Evolutionary conservation across 2,113 vertebrate genomes (phyloP).

Genomic region (Python bivittatus): DNA sequence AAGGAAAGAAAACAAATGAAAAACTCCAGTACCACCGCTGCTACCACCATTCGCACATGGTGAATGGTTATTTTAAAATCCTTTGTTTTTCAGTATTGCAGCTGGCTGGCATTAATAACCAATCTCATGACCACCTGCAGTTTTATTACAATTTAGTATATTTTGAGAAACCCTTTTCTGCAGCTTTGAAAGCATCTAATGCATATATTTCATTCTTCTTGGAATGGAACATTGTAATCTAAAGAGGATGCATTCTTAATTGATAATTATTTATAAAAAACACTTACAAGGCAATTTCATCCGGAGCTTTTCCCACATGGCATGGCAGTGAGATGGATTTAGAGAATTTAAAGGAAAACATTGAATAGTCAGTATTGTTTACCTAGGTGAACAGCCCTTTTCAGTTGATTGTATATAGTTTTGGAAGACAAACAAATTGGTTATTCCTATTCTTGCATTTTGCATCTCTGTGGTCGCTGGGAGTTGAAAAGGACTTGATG

Average conservation of each 20-base stretch:
- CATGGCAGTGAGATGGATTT: background rate
- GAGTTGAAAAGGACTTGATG: too few relatives aligned
- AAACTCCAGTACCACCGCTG: too few relatives aligned
- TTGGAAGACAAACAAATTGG: background rate
- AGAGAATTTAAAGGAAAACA: background rate
- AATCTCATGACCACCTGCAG: background rate
- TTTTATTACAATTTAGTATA: background rate
- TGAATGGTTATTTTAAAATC: background rate
- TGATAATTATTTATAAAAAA: background rate
- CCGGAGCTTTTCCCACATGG: background rate
- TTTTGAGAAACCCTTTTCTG: background rate
- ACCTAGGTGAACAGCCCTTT: background rate
- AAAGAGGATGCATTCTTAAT: background rate
- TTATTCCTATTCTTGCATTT: background rate
- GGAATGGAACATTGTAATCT: background rate
- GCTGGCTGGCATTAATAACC: background rate
- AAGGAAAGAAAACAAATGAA: too few relatives aligned
- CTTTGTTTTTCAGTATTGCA: background rate
- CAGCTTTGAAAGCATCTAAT: background rate
- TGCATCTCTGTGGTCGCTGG: too few relatives aligned
- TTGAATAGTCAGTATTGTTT: background rate
- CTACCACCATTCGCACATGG: too few relatives aligned
- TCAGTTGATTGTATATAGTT: too few relatives aligned
- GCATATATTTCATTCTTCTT: background rate
- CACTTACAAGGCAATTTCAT: background rate